These are phyloP conservation scores for Ptychochromis oligacanthus DNA, from an alignment of 2,113 vertebrate species.

Conservation along the genomic window DNA sequence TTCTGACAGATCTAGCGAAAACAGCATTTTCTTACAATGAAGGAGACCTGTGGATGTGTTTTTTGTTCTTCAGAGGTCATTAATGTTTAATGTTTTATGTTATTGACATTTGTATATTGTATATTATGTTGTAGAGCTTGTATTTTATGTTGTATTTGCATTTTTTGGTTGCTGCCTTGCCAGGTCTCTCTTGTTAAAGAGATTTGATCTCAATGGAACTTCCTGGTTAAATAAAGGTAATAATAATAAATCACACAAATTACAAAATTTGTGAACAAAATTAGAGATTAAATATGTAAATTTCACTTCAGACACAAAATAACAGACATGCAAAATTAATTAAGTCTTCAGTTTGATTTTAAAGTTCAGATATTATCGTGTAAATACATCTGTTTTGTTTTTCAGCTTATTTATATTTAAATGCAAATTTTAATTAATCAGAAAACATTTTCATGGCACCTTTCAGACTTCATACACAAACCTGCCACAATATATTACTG, in stretches of 20 bases:
- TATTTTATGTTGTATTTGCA: too few species aligned
- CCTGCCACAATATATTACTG: slow-evolving; percentile 1
- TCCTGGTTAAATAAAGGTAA: too few species aligned
- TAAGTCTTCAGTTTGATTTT: not conserved
- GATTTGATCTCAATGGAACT: too few species aligned
- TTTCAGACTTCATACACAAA: not conserved
- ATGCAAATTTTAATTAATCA: not conserved
- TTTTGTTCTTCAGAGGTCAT: not conserved
- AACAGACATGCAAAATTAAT: not conserved
- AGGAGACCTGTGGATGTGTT: not conserved
- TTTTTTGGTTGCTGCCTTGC: not conserved
- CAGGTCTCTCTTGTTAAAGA: too few species aligned
- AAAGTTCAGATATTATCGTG: fast-evolving
- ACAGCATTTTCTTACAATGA: not conserved
- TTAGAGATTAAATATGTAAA: too few species aligned
- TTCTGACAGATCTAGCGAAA: not conserved
- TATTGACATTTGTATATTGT: not conserved
- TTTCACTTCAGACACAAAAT: not conserved
- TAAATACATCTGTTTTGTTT: too few species aligned
- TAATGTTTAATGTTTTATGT: not conserved
- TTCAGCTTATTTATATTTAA: not conserved
- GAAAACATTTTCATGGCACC: not conserved
- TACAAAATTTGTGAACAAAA: not conserved
- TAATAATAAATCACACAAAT: not conserved
- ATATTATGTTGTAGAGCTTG: not conserved